Evolutionary conservation across 2,113 vertebrate genomes (phyloP), one percentile per base, ranked within the genome.

Genomic region (Toxotes jaculatrix): DNA sequence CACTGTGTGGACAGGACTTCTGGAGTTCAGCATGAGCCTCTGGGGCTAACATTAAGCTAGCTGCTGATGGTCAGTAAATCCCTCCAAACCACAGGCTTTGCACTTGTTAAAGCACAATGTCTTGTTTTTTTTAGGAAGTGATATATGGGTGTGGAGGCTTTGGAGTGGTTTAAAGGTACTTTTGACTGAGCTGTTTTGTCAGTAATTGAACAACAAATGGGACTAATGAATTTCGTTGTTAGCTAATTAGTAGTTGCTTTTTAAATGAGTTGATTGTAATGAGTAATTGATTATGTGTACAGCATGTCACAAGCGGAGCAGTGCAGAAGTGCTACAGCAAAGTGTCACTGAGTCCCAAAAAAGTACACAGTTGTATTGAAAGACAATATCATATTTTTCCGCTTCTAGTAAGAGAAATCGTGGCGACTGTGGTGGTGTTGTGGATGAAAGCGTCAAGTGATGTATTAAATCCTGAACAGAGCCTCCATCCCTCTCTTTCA

Each of bases 401-500:
- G 51, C 8, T n/a, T 53, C 7, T 7, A 53, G 19, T n/a, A 51
- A 0, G 49, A 51, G 17, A 19, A 12, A 23, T 70, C 21, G 2
- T 64, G n/a, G 40, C 0, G 62, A 34, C 13, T 27, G 19, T 56
- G 51, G 11, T 56, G 68, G 19, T n/a, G 51, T n/a, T n/a, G 17
- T n/a, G 6, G 51, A 53, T 53, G 21, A 21, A 53, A 53, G 7
- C 43, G 27, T 72, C 4, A 1, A 45, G 17, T 31, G 43, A 71
- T 71, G 32, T 16, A 19, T 51, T 53, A 34, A 38, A 55, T 66
- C 38, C 65, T 34, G 19, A 21, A 16, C 17, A n/a, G 1, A 40
- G 42, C 17, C 51, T 38, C 11, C 43, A 56, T 74, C 17, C 4
- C 16, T 53, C 31, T 67, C 77, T 40, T 67, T 72, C 47, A 65